Conservation (phyloP, 2,888 invertebrate genomes). For the Notodonta ziczac region DNA sequence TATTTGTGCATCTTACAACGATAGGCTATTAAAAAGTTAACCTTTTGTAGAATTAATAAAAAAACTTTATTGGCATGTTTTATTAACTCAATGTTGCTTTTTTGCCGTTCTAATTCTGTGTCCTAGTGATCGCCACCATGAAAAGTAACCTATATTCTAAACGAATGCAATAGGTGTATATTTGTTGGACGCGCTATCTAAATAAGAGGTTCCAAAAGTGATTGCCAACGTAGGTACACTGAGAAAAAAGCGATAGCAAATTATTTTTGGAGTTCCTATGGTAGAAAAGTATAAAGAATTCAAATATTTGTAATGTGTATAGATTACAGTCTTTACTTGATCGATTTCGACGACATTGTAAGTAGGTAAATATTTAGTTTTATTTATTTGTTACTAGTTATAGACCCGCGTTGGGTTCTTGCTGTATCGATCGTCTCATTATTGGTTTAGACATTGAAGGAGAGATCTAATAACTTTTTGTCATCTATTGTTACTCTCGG, state of each 20-base stretch:
- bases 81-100: background rate
- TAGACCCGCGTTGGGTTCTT: constrained; percentile 1
- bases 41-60: background rate
- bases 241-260: too few relatives aligned
- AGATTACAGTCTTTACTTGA: too few relatives aligned
- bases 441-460: constrained; percentile 17
- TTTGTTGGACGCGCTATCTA: too few relatives aligned
- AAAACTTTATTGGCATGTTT: background rate
- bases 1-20: background rate
- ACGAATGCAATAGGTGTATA: background rate
- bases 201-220: background rate
- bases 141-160: background rate
- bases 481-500: constrained; percentile 22
- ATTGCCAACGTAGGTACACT: background rate
- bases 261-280: too few relatives aligned
- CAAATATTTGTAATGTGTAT: too few relatives aligned
- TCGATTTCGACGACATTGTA: background rate
- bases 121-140: background rate
- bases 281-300: too few relatives aligned
- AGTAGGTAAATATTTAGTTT: background rate
- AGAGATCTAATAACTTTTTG: constrained; percentile 31
- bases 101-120: constrained; percentile 1
- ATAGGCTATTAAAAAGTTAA: background rate
- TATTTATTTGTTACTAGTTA: background rate
- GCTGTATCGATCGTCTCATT: constrained; percentile 15